Evolutionary conservation across 2,888 invertebrate genomes (phyloP), one percentile per base, ranked within the genome.

Genomic region (Alloplasta piceator): DNA sequence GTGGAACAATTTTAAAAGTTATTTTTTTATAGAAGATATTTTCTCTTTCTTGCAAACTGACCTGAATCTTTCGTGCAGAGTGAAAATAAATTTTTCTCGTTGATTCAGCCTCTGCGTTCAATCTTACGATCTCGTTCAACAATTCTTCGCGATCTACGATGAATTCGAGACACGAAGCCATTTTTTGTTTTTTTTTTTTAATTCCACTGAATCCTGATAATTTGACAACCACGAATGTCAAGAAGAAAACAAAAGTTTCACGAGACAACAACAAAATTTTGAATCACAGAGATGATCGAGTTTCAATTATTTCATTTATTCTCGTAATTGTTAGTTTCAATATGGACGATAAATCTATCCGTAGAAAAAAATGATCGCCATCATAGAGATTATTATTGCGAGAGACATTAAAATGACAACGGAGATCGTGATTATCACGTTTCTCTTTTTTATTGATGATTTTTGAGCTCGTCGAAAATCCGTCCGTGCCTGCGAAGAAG

Each of bases 11-110:
- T 26, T 26, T 3, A 26, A 26, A 26, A 26, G 26, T 64, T 46
- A 9, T 43, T 63, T 52, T 14, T 52, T 2, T 39, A 56, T 41
- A 55, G 9, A 16, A 16, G 46, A 74, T 3, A 26, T 10, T 4
- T 71, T 6, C 26, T 5, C 16, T 52, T 39, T n/a, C 14, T 56
- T 7, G 41, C 39, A n/a, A 26, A 26, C 80, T 77, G 85, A 88
- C 87, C 87, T 89, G 88, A 77, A 89, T 88, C 75, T 83, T 88
- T 36, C 86, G 79, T 0, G 87, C 89, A 0, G 85, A 83, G 16
- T 84, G 71, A 26, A 85, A 88, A n/a, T 76, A 14, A n/a, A 68
- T 50, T n/a, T 55, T 74, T 48, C 80, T 61, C 4, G 56, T 72
- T 3, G 72, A 81, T 82, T 89, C 85, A 0, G 86, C 83, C 3